These are phyloP conservation scores for Fopius arisanus DNA, from an alignment of 1,140 invertebrate genomes.

Conservation along the genomic window DNA sequence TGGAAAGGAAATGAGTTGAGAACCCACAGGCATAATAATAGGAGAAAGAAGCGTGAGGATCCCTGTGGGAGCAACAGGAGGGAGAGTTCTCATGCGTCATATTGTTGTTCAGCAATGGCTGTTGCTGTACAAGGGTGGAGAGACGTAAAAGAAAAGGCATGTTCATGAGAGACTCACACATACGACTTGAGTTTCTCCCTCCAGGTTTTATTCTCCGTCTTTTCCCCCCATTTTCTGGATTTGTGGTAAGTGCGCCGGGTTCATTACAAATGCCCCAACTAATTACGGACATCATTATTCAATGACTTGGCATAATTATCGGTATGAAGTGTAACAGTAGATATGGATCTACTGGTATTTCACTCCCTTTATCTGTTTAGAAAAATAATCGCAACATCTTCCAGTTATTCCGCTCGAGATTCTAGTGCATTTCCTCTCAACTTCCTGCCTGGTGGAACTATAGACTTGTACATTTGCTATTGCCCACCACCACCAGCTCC, in stretches of 20 bases:
- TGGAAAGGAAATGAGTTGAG: neutral
- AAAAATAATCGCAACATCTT: neutral
- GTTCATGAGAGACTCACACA: neutral
- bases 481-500: neutral
- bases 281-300: too few species aligned
- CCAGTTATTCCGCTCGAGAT: neutral
- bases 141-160: neutral
- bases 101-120: neutral
- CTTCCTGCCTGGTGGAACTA: neutral
- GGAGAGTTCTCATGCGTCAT: constrained; percentile 2
- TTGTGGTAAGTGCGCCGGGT: too few species aligned
- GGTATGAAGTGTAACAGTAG: too few species aligned
- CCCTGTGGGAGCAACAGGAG: constrained; percentile 13
- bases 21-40: neutral
- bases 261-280: too few species aligned
- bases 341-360: neutral
- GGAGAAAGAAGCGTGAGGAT: neutral
- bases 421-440: neutral
- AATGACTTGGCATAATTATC: too few species aligned
- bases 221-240: neutral
- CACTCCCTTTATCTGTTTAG: neutral
- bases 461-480: constrained; percentile 3
- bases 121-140: neutral
- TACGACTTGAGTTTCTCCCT: neutral
- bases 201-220: neutral